phyloP scores from a whole-genome alignment of 2,113 vertebrate species.

The Taurulus bubalis region DNA sequence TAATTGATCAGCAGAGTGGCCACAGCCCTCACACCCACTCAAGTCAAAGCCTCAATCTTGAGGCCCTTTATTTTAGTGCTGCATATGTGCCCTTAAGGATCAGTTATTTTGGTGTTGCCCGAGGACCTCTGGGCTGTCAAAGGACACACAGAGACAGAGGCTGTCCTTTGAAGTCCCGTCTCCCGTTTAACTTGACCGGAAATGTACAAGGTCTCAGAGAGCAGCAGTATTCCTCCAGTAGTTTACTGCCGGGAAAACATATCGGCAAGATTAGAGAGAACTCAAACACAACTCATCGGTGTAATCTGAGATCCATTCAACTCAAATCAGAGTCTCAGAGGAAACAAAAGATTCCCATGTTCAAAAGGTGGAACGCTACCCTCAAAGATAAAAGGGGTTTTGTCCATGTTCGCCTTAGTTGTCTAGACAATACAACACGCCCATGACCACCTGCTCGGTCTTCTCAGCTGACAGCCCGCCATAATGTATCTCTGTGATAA shows the following conservation, averaged over 20 bases:
- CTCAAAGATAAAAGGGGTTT: constrained; percentile 66
- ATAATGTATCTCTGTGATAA: constrained; percentile 67
- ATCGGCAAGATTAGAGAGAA: not conserved
- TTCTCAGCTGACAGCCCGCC: constrained; percentile 68
- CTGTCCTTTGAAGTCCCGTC: constrained; percentile 69
- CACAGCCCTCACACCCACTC: constrained; percentile 60
- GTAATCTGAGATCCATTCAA: constrained; percentile 44
- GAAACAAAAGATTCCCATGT: constrained; percentile 60
- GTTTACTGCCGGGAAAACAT: not conserved
- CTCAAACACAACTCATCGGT: constrained; percentile 16
- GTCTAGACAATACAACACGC: constrained; percentile 73
- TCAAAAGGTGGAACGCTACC: constrained; percentile 65
- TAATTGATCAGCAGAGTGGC: constrained; percentile 62
- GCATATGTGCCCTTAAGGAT: constrained; percentile 55
- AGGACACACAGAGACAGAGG: constrained; percentile 61
- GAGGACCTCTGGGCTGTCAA: constrained; percentile 53
- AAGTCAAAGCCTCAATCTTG: constrained; percentile 49
- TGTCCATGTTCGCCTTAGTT: constrained; percentile 52
- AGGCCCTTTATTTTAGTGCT: constrained; percentile 62
- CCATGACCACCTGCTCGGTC: constrained; percentile 76
- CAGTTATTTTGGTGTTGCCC: constrained; percentile 74
- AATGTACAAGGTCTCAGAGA: constrained; percentile 28
- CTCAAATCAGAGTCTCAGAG: constrained; percentile 33
- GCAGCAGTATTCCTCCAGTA: not conserved
- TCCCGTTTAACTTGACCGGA: constrained; percentile 45